phyloP scores from a whole-genome alignment of 1,140 invertebrate genomes.

The Drosophila lini region DNA sequence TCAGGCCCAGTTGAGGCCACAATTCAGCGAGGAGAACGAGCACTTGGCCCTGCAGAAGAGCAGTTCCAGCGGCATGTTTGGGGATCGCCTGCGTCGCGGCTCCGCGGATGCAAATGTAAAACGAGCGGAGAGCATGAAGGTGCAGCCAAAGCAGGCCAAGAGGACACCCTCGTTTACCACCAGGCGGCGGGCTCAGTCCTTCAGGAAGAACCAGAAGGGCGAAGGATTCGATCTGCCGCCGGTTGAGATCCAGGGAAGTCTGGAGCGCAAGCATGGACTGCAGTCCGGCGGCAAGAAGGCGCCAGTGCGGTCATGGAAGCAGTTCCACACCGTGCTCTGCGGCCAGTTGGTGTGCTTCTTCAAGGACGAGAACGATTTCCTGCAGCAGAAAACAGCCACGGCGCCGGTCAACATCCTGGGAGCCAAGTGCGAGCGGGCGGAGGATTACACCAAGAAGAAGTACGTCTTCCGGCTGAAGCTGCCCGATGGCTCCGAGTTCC shows the following conservation, averaged over 20 bases:
- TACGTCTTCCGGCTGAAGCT: conserved; percentile 95
- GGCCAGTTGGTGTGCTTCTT: conserved; percentile 99
- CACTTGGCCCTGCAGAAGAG: conserved; percentile 76
- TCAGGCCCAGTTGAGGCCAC: conserved; percentile 47
- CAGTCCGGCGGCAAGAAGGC: conserved; percentile 97
- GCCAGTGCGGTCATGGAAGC: conserved; percentile 97
- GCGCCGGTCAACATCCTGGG: conserved; percentile 96
- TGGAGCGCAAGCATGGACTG: conserved; percentile 98
- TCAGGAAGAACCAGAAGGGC: conserved; percentile 90
- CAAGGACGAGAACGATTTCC: conserved; percentile 96
- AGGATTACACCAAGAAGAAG: conserved; percentile 98
- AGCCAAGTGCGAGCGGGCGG: conserved; percentile 91
- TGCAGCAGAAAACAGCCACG: conserved; percentile 93
- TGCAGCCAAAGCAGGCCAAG: conserved; percentile 90
- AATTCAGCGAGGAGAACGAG: conserved; percentile 69
- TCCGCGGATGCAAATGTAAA: conserved; percentile 89
- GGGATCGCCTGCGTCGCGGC: conserved; percentile 88
- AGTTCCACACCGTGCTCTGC: conserved; percentile 97
- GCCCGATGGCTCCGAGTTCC: conserved; percentile 96
- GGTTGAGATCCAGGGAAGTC: conserved; percentile 94
- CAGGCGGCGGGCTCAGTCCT: conserved; percentile 93
- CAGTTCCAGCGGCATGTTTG: conserved; percentile 89
- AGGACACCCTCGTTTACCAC: conserved; percentile 98
- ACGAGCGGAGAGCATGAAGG: conserved; percentile 94
- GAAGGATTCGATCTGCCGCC: conserved; percentile 92